Evolutionary conservation across 2,113 vertebrate genomes (phyloP).

Genomic region (Furnarius figulus): DNA sequence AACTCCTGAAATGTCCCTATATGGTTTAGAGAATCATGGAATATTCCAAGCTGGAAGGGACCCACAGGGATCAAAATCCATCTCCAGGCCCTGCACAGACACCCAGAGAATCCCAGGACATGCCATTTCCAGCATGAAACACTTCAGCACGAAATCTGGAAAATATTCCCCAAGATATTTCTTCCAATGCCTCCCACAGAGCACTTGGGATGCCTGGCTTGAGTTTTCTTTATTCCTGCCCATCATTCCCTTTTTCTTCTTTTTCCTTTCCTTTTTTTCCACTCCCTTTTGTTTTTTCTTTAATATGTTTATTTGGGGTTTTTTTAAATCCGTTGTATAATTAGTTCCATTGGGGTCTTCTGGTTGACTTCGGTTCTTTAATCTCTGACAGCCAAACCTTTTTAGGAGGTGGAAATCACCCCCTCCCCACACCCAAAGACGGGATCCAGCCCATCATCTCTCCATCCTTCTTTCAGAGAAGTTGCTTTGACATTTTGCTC

Average conservation of each 20-base stretch:
- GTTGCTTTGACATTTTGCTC: not conserved
- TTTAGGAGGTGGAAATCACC: not conserved
- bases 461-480: not conserved
- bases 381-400: not conserved
- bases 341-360: not conserved
- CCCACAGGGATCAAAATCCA: not conserved
- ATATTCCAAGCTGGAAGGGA: not conserved
- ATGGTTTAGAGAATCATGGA: not conserved
- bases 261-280: rapidly evolving
- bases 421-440: no score
- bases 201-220: not conserved
- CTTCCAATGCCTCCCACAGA: not conserved
- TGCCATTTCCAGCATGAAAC: not conserved
- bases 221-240: not conserved
- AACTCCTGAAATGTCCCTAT: not conserved
- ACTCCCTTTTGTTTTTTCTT: rapidly evolving
- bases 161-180: not conserved
- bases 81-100: not conserved
- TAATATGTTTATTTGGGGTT: not conserved
- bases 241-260: rapidly evolving
- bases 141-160: not conserved
- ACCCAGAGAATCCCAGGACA: not conserved
- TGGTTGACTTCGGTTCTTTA: not conserved
- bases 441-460: not conserved
- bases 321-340: no score